Base-by-base conservation (phyloP, 2,113 vertebrate genomes). In the Galemys pyrenaicus region DNA sequence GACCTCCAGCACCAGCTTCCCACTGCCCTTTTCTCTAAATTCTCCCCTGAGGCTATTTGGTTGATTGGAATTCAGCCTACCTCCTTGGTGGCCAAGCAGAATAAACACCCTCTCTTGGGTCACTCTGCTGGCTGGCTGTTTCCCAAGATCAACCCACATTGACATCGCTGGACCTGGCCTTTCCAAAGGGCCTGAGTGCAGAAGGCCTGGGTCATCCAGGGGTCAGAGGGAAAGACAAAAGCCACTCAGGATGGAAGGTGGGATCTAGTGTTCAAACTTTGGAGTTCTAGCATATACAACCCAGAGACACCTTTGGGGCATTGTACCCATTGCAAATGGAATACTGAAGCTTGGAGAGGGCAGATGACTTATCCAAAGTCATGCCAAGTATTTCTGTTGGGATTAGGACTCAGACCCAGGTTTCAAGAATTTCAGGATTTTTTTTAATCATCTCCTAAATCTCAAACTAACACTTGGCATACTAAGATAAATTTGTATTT, bases 11-110 rank as follows among this genome's bases (percentile, higher is more conserved):
- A 77, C 54, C 82, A 87, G 84, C 65, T 95, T 93, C 65, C 89
- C 67, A 28, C 60, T 84, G 67, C 51, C 75, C 87, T 92, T 96
- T 85, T 84, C 79, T 87, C 94, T 90, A 93, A 87, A 86, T 90
- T 92, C 92, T 94, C 80, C 92, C 95, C 83, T 2, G 80, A 96
- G 94, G 95, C 90, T 67, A 30, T 92, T 84, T 74, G 93, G 74
- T 67, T 10, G 28, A 73, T 44, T 32, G 80, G 84, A 96, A 94
- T 93, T 73, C 46, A 82, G 44, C 26, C 24, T 19, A 32, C 56
- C 51, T 44, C 46, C 39, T 60, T 12, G 16, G 62, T 83, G 84
- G 68, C 80, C 64, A 68, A 71, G 56, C 86, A 86, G 81, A 49
- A 94, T 85, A 91, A 96, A 54, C 1, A 1, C 44, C 49, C 71